Evolutionary conservation across 2,113 vertebrate species (phyloP), one percentile per base, ranked within the genome.

Genomic region (Heterotis niloticus): DNA sequence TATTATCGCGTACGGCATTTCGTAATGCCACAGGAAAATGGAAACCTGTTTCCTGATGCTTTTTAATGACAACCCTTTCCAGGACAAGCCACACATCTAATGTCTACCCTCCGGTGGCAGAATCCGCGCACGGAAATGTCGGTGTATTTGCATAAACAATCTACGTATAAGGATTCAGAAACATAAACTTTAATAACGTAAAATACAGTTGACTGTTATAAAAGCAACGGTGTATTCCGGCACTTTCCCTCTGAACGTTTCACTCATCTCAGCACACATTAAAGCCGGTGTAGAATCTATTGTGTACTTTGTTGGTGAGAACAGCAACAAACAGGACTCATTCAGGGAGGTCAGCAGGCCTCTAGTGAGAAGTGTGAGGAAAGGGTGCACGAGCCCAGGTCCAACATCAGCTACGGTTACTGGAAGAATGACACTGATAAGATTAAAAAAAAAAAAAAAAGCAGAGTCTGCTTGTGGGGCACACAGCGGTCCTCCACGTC

Each of bases 61-160:
- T 84, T 90, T 92, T 89, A 88, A 92, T 91, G 89, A 90, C 84
- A 84, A 82, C 84, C 75, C 82, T 85, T 85, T 78, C 83, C 85
- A 81, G 86, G 86, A 88, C 81, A 80, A 86, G 84, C 82, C 79
- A 72, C 78, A 84, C 88, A 85, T 87, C 86, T 93, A 90, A 92
- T 92, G 86, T 86, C 78, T 91, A 85, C 88, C 91, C 90, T 76
- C 85, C 88, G 88, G 91, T 88, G 82, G 76, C 62, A 64, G 81
- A 87, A 85, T 86, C 79, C 81, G 81, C 87, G 80, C 73, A 80
- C 83, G 80, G 79, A 76, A 80, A 81, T 85, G 81, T 85, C 87
- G 84, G 85, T 88, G 88, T 91, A 87, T 91, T 91, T 91, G 87
- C 86, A 86, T 83, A 80, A 79, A 81, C 68, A 56, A 79, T 69